Conservation (phyloP, 1,140 invertebrate genomes). For the Metaphire vulgaris region DNA sequence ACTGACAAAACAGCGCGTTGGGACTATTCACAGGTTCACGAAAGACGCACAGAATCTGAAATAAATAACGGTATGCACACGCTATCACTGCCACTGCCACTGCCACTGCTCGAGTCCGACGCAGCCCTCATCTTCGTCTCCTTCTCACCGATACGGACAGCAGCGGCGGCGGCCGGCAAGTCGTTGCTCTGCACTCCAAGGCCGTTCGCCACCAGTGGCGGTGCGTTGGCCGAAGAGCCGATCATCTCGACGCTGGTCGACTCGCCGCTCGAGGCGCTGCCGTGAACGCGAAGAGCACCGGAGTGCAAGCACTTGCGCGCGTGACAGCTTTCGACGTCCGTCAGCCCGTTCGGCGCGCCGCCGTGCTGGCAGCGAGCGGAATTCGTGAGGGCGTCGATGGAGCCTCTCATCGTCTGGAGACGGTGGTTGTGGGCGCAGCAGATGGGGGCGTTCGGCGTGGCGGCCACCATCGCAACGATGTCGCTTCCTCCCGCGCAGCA, state of each 20-base stretch:
- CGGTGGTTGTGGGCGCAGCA: neutral
- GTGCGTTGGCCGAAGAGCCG: neutral
- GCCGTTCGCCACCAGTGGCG: neutral
- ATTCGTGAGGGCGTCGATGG: neutral
- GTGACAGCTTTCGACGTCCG: neutral
- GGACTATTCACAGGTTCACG: neutral
- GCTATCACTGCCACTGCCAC: neutral
- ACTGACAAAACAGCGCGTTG: too few species aligned
- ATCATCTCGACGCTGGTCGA: neutral
- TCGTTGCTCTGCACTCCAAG: neutral
- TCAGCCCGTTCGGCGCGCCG: neutral
- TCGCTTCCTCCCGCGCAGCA: slow-evolving; percentile 21
- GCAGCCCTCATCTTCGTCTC: neutral
- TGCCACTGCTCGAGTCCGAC: neutral
- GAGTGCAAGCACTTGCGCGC: neutral
- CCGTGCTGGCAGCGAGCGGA: neutral
- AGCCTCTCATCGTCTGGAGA: neutral
- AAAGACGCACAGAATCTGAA: neutral
- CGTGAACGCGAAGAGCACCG: neutral
- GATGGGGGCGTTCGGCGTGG: neutral
- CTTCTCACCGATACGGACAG: neutral
- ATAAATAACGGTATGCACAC: neutral
- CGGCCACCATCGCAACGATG: slow-evolving; percentile 18
- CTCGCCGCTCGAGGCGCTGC: neutral
- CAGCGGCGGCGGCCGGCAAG: neutral